Percentiles rank a stretch among this genome's conserved stretches.
Evolutionary conservation across 2,797 vertebrate species (phyloP).

Genomic region (Channallabes apus): DNA sequence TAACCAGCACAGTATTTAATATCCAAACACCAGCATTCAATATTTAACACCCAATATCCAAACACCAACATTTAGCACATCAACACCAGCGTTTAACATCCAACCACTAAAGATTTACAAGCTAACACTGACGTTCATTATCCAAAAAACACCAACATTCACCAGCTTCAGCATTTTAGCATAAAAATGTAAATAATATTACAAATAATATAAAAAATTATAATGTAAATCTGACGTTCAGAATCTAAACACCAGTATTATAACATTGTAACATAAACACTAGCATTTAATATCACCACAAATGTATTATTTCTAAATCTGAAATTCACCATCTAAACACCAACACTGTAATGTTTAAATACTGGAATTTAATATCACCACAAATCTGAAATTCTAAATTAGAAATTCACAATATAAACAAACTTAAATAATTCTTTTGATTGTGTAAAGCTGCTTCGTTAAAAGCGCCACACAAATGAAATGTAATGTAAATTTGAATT

Average conservation of each 20-base stretch:
- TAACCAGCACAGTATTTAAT: background rate
- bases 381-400: background rate
- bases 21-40: background rate
- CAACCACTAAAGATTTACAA: background rate
- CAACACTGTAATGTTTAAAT: background rate
- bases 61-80: background rate
- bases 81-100: background rate
- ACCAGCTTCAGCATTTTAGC: background rate
- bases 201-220: no score
- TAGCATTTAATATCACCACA: background rate
- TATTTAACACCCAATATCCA: no score
- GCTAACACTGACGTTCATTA: background rate
- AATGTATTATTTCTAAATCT: background rate
- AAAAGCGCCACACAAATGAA: no score
- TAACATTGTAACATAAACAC: background rate
- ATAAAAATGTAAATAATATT: no score
- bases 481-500: no score
- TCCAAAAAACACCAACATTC: background rate
- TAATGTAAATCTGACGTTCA: background rate
- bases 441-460: no score
- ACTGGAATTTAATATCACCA: background rate
- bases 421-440: no score
- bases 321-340: background rate
- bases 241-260: background rate
- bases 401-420: no score